Base-by-base conservation (phyloP, 2,113 vertebrate genomes). In the Peromyscus leucopus region DNA sequence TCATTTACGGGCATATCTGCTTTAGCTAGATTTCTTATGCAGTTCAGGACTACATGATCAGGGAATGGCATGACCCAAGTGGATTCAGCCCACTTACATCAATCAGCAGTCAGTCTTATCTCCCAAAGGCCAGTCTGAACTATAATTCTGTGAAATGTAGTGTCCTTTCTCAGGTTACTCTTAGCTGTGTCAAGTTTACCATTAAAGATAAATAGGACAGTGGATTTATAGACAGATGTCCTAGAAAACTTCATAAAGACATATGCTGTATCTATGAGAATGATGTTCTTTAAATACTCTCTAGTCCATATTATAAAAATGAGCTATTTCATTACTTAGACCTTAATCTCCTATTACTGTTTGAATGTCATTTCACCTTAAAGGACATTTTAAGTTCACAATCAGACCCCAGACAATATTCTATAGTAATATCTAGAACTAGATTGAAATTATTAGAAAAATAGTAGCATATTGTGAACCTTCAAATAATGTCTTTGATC, bases 321-420 rank as follows among this genome's bases (percentile, higher is more conserved):
- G 0, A 15, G 15, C 10, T 51, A 33, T 86, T 91, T 71, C 63
- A 7, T 12, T 87, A 24, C 59, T 57, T 67, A 78, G 31, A 72
- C 82, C 69, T 75, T 82, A 67, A 61, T 0, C 48, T 90, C 9
- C 69, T 65, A 55, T 6, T 51, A 86, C 1, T 86, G 15, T 51
- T 75, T 93, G 89, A 71, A 95, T 71, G 89, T 96, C 17, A 91
- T 55, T 97, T 93, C 19, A 95, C 5, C 42, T 39, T 57, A 71
- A 95, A 95, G 42, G 5, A 1, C 1, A 95, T 28, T 91, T 90
- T 84, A 96, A 96, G 3, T 79, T 97, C 11, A 92, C 21, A 26
- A 24, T 88, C 84, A 84, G 12, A 87, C 15, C 91, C 46, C 33
- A 80, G 9, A 83, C 4, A 51, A 4, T 46, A 79, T 78, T 96